Conservation (phyloP, 2,888 invertebrate genomes). For the Choreutis nemorana region DNA sequence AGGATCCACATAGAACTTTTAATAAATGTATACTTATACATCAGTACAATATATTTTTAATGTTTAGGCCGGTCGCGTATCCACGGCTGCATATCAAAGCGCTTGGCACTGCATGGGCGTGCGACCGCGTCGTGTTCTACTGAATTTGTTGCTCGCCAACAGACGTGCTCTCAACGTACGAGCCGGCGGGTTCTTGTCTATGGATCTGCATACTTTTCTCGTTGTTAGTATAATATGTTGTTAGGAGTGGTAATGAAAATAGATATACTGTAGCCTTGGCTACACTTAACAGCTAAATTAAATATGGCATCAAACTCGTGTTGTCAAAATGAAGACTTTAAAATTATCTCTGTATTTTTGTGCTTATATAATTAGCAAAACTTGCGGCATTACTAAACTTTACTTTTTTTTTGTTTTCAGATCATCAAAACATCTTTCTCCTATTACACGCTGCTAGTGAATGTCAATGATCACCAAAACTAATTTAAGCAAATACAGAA, state of each 20-base stretch:
- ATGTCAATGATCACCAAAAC: constrained; percentile 38
- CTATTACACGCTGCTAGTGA: constrained; percentile 49
- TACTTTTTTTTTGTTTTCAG: constrained; percentile 25
- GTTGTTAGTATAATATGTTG: constrained; percentile 28
- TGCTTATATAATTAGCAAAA: too few species aligned
- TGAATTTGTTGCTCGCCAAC: constrained; percentile 34
- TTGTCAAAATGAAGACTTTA: too few species aligned
- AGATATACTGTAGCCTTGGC: too few species aligned
- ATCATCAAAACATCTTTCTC: constrained; percentile 57
- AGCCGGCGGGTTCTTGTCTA: constrained; percentile 40
- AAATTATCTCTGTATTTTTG: too few species aligned
- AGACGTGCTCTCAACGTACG: constrained; percentile 25
- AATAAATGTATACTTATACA: too few species aligned
- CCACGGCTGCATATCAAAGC: constrained; percentile 44
- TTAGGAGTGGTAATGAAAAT: too few species aligned
- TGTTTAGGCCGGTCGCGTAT: constrained; percentile 40
- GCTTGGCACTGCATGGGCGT: constrained; percentile 34
- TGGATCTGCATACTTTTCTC: constrained; percentile 46
- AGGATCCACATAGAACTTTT: too few species aligned
- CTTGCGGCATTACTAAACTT: too few species aligned
- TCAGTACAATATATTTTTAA: too few species aligned
- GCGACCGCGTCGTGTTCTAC: constrained; percentile 27
- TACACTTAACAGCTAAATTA: too few species aligned
- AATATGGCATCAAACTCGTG: too few species aligned
- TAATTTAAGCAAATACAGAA: not conserved